These are phyloP conservation scores for Moxostoma hubbsi DNA, from an alignment of 2,797 vertebrate genomes.

Conservation along the genomic window DNA sequence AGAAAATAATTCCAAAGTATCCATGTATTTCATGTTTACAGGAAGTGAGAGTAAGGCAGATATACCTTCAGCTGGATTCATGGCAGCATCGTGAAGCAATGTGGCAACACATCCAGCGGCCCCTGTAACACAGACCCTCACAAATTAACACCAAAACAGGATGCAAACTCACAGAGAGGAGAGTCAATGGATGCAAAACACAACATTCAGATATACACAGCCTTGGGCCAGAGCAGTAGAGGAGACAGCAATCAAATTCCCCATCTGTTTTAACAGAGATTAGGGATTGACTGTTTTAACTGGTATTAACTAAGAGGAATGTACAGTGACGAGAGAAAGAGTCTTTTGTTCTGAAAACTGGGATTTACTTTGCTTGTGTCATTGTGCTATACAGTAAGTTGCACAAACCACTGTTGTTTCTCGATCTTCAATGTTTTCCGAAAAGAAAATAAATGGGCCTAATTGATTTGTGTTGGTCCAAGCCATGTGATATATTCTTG, in stretches of 20 bases:
- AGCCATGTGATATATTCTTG: background rate
- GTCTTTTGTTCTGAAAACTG: conserved; percentile 28
- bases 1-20: background rate
- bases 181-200: background rate
- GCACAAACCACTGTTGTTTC: background rate
- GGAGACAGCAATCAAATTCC: conserved; percentile 3
- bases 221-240: background rate
- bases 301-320: conserved; percentile 3
- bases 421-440: background rate
- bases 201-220: background rate
- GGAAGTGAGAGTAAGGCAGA: background rate
- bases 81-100: conserved; percentile 94
- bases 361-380: background rate
- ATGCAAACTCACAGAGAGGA: background rate
- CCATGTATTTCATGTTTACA: background rate
- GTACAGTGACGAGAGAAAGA: conserved; percentile 10
- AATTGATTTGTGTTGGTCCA: too few relatives aligned
- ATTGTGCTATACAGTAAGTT: background rate
- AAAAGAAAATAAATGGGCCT: conserved; percentile 6
- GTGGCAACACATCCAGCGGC: conserved; percentile 95
- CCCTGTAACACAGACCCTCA: conserved; percentile 86
- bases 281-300: conserved; percentile 24
- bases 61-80: conserved; percentile 98
- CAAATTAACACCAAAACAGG: conserved; percentile 50
- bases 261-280: conserved; percentile 32